Evolutionary conservation across 2,797 vertebrate genomes (phyloP), one percentile per base, ranked within the genome.

Genomic region (Odontamblyopus lacepedii): DNA sequence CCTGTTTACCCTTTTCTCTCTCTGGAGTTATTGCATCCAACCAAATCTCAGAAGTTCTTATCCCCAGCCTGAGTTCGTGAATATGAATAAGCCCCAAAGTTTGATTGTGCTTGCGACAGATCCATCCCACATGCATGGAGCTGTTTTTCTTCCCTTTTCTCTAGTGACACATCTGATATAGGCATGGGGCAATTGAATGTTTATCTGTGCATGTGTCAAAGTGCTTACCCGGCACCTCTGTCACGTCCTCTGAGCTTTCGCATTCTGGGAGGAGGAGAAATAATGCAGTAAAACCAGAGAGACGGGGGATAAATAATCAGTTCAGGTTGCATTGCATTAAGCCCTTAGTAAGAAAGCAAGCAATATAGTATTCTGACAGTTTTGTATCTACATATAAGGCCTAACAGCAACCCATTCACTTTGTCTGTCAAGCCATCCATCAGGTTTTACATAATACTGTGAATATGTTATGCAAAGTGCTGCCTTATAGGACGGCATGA

Each of bases 271-370:
- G 44, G 18, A 60, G 67, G n/a, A 66, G n/a, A 57, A 62, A 68
- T 76, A 26, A 35, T 53, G 13, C 56, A 2, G 59, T 44, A 75
- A 75, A 77, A 70, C 18, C 51, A 59, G n/a, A 50, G 60, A 61
- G 44, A 15, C 65, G 30, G 56, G 63, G 61, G 62, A 75, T 69
- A 62, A 74, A 70, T 80, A 78, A 80, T 78, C 77, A n/a, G 63
- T 30, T 55, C 70, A 64, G 71, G 73, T 51, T 75, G 62, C 81
- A 78, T 88, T 76, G 77, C 80, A 62, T 65, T 67, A 62, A 74
- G 32, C 74, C 72, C 69, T 76, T 72, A 29, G 74, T 71, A 60
- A 70, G 57, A 8, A 80, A 61, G 29, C 16, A 30, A 38, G 67
- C 55, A 23, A 51, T 75, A 72, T 78, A 41, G 65, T 75, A 74